These are phyloP conservation scores for Spheniscus mendiculus DNA, from an alignment of 2,113 vertebrate species.

Conservation along the genomic window DNA sequence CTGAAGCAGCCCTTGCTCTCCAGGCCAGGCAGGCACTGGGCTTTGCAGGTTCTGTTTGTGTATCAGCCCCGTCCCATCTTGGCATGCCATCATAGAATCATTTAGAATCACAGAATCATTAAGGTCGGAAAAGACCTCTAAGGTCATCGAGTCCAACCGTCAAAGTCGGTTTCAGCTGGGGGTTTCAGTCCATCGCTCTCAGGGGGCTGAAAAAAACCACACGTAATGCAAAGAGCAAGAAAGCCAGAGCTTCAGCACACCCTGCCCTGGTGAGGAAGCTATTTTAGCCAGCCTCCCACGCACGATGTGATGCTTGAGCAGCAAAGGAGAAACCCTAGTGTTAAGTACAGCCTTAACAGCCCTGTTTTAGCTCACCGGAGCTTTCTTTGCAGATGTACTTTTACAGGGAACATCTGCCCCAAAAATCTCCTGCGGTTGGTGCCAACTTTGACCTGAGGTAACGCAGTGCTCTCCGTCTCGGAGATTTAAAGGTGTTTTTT, in stretches of 20 bases:
- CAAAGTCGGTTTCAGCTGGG: too few relatives aligned
- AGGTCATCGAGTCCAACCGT: too few relatives aligned
- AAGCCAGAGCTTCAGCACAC: neutral
- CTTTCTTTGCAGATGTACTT: neutral
- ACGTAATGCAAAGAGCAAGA: neutral
- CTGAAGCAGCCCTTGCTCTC: neutral
- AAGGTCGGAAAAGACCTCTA: too few relatives aligned
- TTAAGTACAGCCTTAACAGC: neutral
- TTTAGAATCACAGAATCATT: too few relatives aligned
- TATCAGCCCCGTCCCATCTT: neutral
- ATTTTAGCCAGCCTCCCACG: conserved; percentile 44
- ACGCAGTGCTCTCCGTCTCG: accelerated
- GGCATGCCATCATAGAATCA: neutral
- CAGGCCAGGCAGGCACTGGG: neutral
- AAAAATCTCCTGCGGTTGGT: neutral
- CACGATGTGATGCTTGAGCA: neutral
- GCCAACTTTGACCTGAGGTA: neutral
- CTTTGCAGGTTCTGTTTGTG: neutral
- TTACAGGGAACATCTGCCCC: neutral
- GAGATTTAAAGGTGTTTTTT: neutral
- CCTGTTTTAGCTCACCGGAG: accelerated
- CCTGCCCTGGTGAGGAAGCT: neutral
- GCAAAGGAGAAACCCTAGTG: neutral
- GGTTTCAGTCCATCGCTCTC: too few relatives aligned
- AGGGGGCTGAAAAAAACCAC: too few relatives aligned